Base-by-base conservation (phyloP, 2,113 vertebrate species). In the Cyanoliseus patagonus region DNA sequence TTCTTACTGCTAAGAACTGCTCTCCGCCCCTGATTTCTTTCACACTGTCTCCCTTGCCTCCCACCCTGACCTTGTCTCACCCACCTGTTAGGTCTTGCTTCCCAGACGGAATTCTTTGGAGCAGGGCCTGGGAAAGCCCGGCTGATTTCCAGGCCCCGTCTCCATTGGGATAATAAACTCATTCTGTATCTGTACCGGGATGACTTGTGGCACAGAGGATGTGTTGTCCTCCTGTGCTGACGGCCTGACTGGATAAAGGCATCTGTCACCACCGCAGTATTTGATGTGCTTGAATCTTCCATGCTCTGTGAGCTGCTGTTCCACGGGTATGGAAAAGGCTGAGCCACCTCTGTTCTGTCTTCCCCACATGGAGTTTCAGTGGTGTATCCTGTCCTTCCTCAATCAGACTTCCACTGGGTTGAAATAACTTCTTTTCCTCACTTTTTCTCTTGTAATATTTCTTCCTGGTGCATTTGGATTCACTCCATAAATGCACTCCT, bases 261-360 rank as follows among this genome's bases (percentile, higher is more conserved):
- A 1, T 49, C 55, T 5, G 0, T 27, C 30, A 0, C 20, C 3
- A 7, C 61, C 1, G 3, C 51, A 11, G 37, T 8, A 0, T 44
- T 20, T 18, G 83, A 41, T 33, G 33, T 1, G 1, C 28, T 44
- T 15, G 27, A 4, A 52, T 19, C 55, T 35, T 27, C n/a, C 27
- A 2, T 2, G 17, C 4, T 1, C 37, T 23, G 11, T 8, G 42
- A 52, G 7, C 47, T 3, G 11, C 19, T 3, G 0, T 24, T 11
- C 59, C 13, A 3, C 35, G 88, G 77, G 59, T 16, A 7, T 2
- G 27, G 44, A 25, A 66, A 33, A 49, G 49, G 30, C 37, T 14
- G 62, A 59, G 39, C 55, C 25, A 16, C 51, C 39, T 35, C 59
- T 11, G 0, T 25, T 39, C 41, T 17, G 6, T 11, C 55, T 79